phyloP scores from a whole-genome alignment of 2,797 vertebrate species.

The Hirundo rustica region DNA sequence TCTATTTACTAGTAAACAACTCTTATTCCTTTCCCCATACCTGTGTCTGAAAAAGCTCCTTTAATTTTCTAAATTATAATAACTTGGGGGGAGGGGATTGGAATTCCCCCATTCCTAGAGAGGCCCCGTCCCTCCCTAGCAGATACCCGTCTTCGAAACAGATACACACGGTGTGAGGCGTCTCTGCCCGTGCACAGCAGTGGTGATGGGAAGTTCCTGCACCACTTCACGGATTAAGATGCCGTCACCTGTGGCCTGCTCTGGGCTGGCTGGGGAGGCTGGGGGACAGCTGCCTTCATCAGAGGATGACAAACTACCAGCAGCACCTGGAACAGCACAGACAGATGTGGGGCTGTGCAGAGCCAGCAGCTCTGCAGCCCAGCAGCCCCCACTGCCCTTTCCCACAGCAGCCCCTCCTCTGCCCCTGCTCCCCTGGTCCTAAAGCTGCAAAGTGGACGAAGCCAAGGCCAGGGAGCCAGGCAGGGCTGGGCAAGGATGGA shows the following conservation, averaged over 20 bases:
- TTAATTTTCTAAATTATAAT: too few relatives aligned
- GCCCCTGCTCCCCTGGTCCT: neutral
- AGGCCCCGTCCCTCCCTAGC: too few relatives aligned
- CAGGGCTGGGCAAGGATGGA: neutral
- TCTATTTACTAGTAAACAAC: too few relatives aligned
- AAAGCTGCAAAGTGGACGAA: neutral
- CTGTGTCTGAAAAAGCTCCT: too few relatives aligned
- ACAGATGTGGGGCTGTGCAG: neutral
- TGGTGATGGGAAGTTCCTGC: neutral
- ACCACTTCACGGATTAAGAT: neutral
- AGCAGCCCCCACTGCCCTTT: neutral
- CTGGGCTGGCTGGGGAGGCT: neutral
- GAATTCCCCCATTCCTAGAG: too few relatives aligned
- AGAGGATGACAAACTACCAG: neutral
- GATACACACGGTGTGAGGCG: accelerated
- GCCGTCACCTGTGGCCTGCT: neutral
- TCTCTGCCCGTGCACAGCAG: neutral
- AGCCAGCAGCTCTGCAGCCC: neutral
- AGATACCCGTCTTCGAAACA: too few relatives aligned
- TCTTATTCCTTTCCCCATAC: too few relatives aligned
- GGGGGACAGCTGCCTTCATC: neutral
- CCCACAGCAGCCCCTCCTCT: neutral
- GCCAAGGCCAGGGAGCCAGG: accelerated
- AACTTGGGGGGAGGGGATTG: too few relatives aligned
- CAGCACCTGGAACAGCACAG: neutral